Evolutionary conservation across 2,888 invertebrate species (phyloP), one percentile per base, ranked within the genome.

Genomic region (Drepana falcataria): DNA sequence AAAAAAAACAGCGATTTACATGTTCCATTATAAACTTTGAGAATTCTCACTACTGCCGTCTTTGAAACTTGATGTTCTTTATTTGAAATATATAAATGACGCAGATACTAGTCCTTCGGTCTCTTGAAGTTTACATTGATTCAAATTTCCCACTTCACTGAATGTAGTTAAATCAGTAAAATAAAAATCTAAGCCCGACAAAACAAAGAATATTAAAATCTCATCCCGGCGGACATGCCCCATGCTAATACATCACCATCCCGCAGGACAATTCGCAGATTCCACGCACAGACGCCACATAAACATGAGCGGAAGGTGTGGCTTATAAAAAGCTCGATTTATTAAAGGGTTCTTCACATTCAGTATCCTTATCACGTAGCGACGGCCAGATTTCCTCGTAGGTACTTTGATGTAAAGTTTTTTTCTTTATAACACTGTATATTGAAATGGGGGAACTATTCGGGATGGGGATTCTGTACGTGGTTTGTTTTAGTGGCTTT

Each of bases 251-350:
- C 4, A 37, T 37, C 4, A 37, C 37, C 44, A 44, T 44, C 44
- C 9, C 44, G 9, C 44, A 44, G 9, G 9, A 44, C 44, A 44
- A 44, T 44, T 44, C 44, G 44, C 44, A 44, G 44, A 44, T 44
- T 44, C 44, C 44, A 44, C 44, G 9, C 44, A 44, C 44, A 44
- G 2, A 44, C 2, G 44, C 44, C 44, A 9, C 44, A 44, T 44
- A 44, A 44, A 35, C 34, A 49, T 49, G n/a, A 9, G 3, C 44
- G 9, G 44, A 44, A 44, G 44, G 44, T 44, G 44, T 44, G 44
- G 44, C 63, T 83, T 84, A 85, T 86, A 87, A 86, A 84, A 85
- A 83, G 80, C 78, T 81, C 78, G 81, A 90, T 90, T 87, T 90
- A 90, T 89, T 87, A 88, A 87, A 86, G 84, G 83, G 80, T 73